Percentiles rank a stretch among this genome's conserved stretches.
These are phyloP conservation scores for Xylophagus ater DNA, from an alignment of 2,888 invertebrate species.

Conservation along the genomic window DNA sequence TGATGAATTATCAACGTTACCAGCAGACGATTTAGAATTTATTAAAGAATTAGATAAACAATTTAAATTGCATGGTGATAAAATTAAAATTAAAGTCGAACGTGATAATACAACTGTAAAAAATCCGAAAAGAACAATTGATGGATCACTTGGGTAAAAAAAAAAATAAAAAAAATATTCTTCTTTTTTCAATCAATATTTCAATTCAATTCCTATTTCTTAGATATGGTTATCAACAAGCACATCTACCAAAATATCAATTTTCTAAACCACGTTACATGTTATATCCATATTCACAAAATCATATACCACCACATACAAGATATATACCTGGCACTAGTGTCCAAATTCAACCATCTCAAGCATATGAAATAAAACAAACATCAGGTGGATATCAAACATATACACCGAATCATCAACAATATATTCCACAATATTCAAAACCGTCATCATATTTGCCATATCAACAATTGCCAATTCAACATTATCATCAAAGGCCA, in stretches of 20 bases:
- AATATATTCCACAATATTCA: slow-evolving; percentile 7
- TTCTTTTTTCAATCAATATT: too few relatives aligned
- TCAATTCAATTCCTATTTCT: too few relatives aligned
- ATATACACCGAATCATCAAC: slow-evolving; percentile 3
- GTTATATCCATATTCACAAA: slow-evolving; percentile 60
- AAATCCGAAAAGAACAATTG: slow-evolving; percentile 54
- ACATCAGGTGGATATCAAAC: slow-evolving; percentile 8
- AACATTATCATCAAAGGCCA: slow-evolving; percentile 11
- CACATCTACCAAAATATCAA: slow-evolving; percentile 27
- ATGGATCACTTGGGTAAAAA: slow-evolving; percentile 60
- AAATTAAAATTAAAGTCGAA: slow-evolving; percentile 37
- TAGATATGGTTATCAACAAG: slow-evolving; percentile 33
- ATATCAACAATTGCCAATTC: slow-evolving; percentile 14
- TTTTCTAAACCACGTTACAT: slow-evolving; percentile 45
- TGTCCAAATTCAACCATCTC: slow-evolving; percentile 43
- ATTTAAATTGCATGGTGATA: slow-evolving; percentile 35
- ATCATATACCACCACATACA: slow-evolving; percentile 42
- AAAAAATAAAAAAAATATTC: slow-evolving; percentile 37
- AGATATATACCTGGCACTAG: neutral
- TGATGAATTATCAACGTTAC: slow-evolving; percentile 30
- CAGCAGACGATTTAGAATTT: slow-evolving; percentile 35
- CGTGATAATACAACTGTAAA: slow-evolving; percentile 30
- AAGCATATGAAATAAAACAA: slow-evolving; percentile 39
- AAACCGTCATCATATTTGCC: slow-evolving; percentile 10
- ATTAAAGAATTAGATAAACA: slow-evolving; percentile 39